These are phyloP conservation scores for Strongylocentrotus purpuratus DNA, from an alignment of 35 echinoderm and acorn worm species.

Conservation along the genomic window DNA sequence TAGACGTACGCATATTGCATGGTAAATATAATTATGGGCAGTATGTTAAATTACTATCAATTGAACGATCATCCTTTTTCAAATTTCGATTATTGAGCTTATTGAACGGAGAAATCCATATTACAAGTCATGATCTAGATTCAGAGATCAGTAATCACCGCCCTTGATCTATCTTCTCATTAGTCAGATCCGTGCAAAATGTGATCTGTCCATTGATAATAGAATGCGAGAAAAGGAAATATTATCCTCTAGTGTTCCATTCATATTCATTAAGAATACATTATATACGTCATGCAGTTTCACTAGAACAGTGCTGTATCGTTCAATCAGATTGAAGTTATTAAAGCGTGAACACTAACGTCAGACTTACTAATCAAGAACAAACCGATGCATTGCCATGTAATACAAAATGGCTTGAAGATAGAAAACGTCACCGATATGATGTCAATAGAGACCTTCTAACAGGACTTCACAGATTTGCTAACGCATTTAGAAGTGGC, in stretches of 20 bases:
- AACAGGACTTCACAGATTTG: background rate
- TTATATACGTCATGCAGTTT: background rate
- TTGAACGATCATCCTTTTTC: background rate
- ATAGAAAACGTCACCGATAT: background rate
- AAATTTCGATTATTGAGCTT: background rate
- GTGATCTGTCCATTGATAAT: background rate
- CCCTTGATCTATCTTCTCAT: background rate
- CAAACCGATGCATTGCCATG: background rate
- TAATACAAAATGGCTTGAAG: background rate
- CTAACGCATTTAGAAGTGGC: background rate
- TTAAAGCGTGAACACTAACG: background rate
- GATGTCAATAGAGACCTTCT: background rate
- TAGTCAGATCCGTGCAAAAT: background rate
- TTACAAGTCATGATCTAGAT: background rate
- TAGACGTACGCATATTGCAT: too few relatives aligned
- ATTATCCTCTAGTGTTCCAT: background rate
- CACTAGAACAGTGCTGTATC: background rate
- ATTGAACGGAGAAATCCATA: background rate
- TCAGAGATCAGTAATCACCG: background rate
- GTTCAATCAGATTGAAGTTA: background rate
- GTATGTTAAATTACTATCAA: background rate
- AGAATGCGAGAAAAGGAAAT: background rate
- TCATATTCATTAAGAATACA: conserved; percentile 3
- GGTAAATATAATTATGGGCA: too few relatives aligned
- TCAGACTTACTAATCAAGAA: background rate